Evolutionary conservation across 1,140 invertebrate genomes (phyloP), one percentile per base, ranked within the genome.

Genomic region (Heterodera schachtii): DNA sequence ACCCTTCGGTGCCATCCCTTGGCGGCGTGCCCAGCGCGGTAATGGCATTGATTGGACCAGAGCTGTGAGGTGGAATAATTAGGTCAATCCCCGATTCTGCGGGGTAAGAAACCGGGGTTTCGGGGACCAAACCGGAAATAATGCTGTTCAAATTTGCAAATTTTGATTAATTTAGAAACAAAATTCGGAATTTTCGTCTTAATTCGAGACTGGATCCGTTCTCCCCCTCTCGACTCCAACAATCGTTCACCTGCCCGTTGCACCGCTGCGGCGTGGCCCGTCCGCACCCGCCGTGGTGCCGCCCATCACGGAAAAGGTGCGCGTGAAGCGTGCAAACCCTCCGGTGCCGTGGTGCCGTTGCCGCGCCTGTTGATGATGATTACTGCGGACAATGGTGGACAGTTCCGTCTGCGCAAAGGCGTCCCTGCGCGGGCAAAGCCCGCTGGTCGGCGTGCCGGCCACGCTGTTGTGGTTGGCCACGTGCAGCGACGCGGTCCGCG

Each of bases 261-360:
- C 31, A 11, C 41, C 69, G 6, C 31, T 5, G 44, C 69, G 44
- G 7, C 13, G 11, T n/a, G 8, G 8, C 1, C n/a, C 44, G 11
- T 41, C 69, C 31, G 41, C 13, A 43, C 69, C 69, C 69, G 69
- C 69, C 21, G 69, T 6, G 6, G 69, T 71, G 2, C 52, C 77
- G 31, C 83, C 82, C 74, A 85, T 86, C 16, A 88, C 85, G 5
- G 87, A 89, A 67, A 89, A 88, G 19, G 86, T 86, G 60, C 87
- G 69, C 41, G 81, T 81, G 70, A 89, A 88, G 11, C 84, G 70
- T 31, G 31, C 64, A n/a, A 71, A 52, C 57, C 78, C 67, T 21
- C 57, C 57, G 19, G 13, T 19, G 57, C 1, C 57, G 3, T 64
- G 57, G 11, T 19, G 57, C 4, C 57, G 19, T 19, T 64, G 57